Percentiles rank a stretch among this genome's conserved stretches.
phyloP scores from a whole-genome alignment of 2,888 invertebrate species.

The Cerceris ruficornis region DNA sequence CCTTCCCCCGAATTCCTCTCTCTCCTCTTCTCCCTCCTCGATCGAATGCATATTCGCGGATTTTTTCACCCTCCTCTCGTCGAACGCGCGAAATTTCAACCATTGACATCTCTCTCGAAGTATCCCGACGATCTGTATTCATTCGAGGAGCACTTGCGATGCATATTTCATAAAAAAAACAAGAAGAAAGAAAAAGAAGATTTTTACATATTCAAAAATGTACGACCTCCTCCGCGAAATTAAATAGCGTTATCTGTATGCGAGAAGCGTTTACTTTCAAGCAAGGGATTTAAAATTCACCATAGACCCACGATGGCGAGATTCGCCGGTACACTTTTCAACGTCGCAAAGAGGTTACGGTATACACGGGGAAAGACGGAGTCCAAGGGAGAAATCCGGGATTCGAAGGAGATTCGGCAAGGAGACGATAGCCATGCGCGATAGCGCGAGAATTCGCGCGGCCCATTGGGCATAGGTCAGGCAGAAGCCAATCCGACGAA shows the following conservation, averaged over 20 bases:
- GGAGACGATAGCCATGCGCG: slow-evolving; percentile 71
- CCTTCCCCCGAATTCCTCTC: slow-evolving; percentile 24
- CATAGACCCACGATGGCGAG: too few species aligned
- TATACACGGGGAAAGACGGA: slow-evolving; percentile 2
- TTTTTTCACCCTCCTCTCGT: slow-evolving; percentile 13
- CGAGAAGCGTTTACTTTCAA: too few species aligned
- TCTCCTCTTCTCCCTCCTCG: slow-evolving; percentile 8
- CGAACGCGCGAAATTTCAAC: too few species aligned
- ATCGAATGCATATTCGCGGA: slow-evolving; percentile 4
- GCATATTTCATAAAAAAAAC: too few species aligned
- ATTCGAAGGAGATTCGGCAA: slow-evolving; percentile 50
- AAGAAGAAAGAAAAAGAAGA: too few species aligned
- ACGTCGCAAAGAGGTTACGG: not conserved
- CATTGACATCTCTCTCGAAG: too few species aligned
- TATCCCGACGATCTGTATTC: too few species aligned
- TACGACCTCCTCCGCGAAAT: too few species aligned
- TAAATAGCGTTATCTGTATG: too few species aligned
- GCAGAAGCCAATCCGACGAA: slow-evolving; percentile 79
- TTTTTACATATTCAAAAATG: too few species aligned
- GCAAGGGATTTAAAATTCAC: too few species aligned
- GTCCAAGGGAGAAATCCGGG: slow-evolving; percentile 46
- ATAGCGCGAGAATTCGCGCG: slow-evolving; percentile 76
- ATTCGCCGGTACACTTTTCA: not conserved
- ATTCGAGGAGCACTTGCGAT: too few species aligned
- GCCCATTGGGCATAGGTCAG: slow-evolving; percentile 81